A percentile compares a stretch with the other conserved stretches of the same genome.
phyloP scores from a whole-genome alignment of 2,113 vertebrate species.

The Candoia aspera region DNA sequence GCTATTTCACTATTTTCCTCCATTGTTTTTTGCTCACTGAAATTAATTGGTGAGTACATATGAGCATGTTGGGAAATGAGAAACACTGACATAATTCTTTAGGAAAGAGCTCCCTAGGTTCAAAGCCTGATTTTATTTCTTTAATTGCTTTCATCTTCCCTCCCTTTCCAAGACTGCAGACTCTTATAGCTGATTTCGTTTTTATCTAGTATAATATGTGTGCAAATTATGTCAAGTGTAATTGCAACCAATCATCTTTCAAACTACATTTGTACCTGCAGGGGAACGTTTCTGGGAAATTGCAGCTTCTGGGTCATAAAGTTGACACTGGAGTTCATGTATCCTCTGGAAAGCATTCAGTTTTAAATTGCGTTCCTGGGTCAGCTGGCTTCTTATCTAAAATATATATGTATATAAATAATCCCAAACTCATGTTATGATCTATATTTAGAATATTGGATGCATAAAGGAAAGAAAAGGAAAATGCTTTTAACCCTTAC shows the following conservation, averaged over 20 bases:
- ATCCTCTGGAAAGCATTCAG: slow-evolving; percentile 72
- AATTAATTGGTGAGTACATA: background rate
- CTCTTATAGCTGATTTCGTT: background rate
- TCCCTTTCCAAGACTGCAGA: background rate
- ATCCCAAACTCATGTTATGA: background rate
- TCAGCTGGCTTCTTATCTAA: slow-evolving; percentile 72
- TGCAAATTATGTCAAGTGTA: background rate
- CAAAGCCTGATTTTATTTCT: background rate
- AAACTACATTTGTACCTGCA: slow-evolving; percentile 53
- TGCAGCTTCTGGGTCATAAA: slow-evolving; percentile 52
- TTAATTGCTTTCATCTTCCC: background rate
- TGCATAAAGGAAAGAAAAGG: background rate
- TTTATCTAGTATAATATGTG: background rate
- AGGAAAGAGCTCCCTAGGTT: background rate
- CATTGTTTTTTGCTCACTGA: background rate
- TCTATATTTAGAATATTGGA: background rate
- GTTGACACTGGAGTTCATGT: slow-evolving; percentile 72
- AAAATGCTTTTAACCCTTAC: background rate
- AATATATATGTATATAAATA: background rate
- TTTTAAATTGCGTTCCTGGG: slow-evolving; percentile 75
- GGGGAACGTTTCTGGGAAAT: slow-evolving; percentile 48
- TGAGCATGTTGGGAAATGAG: background rate
- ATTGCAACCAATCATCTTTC: background rate
- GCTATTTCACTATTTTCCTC: background rate
- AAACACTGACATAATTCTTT: background rate